These are phyloP conservation scores for Albula goreensis DNA, from an alignment of 2,113 vertebrate genomes.

Conservation along the genomic window DNA sequence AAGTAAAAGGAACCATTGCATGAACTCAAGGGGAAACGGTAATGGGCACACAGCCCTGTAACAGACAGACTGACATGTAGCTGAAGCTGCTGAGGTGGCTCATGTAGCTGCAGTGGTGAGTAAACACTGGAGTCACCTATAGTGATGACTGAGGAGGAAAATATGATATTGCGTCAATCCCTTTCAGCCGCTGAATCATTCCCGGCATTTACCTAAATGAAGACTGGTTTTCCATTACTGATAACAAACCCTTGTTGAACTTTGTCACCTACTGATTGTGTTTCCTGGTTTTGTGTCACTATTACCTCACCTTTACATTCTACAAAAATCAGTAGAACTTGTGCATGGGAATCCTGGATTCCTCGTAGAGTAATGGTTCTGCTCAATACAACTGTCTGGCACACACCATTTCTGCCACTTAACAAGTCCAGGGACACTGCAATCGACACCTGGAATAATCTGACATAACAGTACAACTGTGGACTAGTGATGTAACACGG, in stretches of 20 bases:
- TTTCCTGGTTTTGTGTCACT: neutral
- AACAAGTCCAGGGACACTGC: no score
- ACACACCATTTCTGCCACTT: no score
- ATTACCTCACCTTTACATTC: neutral
- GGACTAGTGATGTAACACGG: no score
- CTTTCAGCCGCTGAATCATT: neutral
- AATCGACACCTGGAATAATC: no score
- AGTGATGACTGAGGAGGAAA: neutral
- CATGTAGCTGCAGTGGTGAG: neutral
- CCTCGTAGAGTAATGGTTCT: no score
- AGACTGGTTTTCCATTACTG: neutral
- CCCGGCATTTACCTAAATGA: neutral
- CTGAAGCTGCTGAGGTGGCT: no score
- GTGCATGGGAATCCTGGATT: neutral
- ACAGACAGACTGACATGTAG: neutral
- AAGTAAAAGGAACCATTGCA: neutral
- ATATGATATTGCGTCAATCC: neutral
- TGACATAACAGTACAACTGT: no score
- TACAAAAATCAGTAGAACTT: neutral
- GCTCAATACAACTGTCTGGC: no score
- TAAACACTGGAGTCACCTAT: neutral
- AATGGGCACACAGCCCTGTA: neutral
- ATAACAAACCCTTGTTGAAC: neutral
- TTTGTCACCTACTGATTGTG: neutral
- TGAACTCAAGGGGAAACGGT: neutral